A percentile compares a stretch with the other conserved stretches of the same genome.
Evolutionary conservation across 2,888 invertebrate genomes (phyloP).

Genomic region (Physocephala rufipes): DNA sequence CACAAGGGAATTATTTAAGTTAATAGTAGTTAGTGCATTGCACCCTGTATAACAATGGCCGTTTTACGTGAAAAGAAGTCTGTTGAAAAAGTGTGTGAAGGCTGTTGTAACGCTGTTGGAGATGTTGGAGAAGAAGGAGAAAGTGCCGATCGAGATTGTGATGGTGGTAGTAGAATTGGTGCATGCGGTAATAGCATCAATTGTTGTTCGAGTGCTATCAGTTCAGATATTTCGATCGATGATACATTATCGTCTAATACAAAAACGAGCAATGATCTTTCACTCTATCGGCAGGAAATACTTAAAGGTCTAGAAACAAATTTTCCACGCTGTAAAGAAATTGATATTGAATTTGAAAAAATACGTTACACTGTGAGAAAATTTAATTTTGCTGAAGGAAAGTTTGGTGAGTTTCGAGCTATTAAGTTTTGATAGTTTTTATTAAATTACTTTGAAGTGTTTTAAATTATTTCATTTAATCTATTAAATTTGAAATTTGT

Average conservation of each 20-base stretch:
- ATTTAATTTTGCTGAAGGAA: constrained; percentile 69
- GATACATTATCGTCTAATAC: constrained; percentile 39
- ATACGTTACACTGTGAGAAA: constrained; percentile 72
- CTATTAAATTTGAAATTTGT: not conserved
- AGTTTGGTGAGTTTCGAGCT: constrained; percentile 69
- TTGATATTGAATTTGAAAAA: constrained; percentile 76
- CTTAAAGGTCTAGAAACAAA: constrained; percentile 50
- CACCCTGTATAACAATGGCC: constrained; percentile 49
- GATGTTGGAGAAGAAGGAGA: constrained; percentile 48
- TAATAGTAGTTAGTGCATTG: not conserved
- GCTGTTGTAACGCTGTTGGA: constrained; percentile 42
- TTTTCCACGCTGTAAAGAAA: constrained; percentile 68
- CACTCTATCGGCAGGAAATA: constrained; percentile 39
- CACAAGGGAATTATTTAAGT: constrained; percentile 13
- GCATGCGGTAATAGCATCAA: constrained; percentile 50
- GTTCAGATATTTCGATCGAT: constrained; percentile 58
- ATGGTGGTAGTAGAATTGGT: constrained; percentile 10
- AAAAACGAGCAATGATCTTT: constrained; percentile 54
- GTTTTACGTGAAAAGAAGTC: constrained; percentile 60
- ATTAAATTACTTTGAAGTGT: not conserved
- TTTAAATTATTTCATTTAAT: not conserved
- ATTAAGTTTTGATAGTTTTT: constrained; percentile 69
- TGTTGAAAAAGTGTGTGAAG: constrained; percentile 49
- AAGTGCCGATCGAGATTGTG: constrained; percentile 29
- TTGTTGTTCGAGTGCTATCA: constrained; percentile 57